Base-by-base conservation (phyloP, 1,140 invertebrate genomes). In the Caenorhabditis brenneri region DNA sequence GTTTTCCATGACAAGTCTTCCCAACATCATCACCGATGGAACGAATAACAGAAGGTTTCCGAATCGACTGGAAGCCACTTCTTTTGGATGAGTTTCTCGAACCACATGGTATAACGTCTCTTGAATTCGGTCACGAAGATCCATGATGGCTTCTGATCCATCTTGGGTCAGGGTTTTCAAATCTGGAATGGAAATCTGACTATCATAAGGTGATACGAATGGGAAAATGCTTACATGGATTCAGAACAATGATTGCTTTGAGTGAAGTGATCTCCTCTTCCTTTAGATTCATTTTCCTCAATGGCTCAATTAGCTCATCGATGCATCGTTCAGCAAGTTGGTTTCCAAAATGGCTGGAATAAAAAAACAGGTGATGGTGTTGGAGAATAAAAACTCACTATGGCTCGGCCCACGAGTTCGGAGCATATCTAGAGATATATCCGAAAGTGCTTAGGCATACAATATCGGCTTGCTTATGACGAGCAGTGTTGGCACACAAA, bases 71-170 rank as follows among this genome's bases (percentile, higher is more conserved):
- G 89, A 90, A 4, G 89, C 89, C 1, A 90, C 89, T 85, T 91
- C 89, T 81, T 90, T 91, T 10, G 89, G 89, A 86, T 90, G 89
- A 48, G 88, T 90, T 83, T 91, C 89, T 24, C 90, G 33, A n/a
- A 90, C 89, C 19, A 91, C 90, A 80, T 90, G 91, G 58, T 91
- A 90, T 7, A 90, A 80, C 3, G 89, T 91, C 79, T 90, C 89
- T 81, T 90, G 89, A 42, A 90, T 83, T 10, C 89, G 83, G 60
- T 90, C 89, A 19, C 89, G 69, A 22, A 90, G 80, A 81, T 90
- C 89, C 22, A 90, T 90, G 53, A 88, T 85, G 60, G 90, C 89
- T 80, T 90, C 89, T 12, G 88, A 84, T 6, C 85, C 90, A 81
- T 90, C 89, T 49, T 84, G 82, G 12, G 86, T 86, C 22, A 91